phyloP scores from a whole-genome alignment of 2,113 vertebrate species.

The Cochlearius cochlearius region DNA sequence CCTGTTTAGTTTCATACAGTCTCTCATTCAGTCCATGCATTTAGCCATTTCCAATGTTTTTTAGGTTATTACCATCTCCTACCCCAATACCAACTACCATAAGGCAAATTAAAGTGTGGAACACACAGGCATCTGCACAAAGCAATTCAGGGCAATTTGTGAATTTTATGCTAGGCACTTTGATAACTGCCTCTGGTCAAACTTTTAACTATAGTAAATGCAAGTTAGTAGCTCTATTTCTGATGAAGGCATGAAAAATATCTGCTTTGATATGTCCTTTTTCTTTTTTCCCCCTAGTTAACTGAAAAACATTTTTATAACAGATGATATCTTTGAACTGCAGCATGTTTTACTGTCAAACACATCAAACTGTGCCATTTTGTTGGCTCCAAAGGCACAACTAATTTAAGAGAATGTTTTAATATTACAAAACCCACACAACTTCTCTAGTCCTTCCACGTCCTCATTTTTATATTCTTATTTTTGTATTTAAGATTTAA shows the following conservation, averaged over 20 bases:
- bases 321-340: constrained; percentile 44
- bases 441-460: background rate
- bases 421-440: background rate
- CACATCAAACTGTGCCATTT: constrained; percentile 21
- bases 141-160: background rate
- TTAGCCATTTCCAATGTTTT: background rate
- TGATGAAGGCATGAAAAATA: background rate
- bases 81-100: background rate
- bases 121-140: background rate
- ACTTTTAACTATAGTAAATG: background rate
- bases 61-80: background rate
- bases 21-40: background rate
- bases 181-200: background rate
- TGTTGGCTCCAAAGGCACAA: background rate
- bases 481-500: background rate
- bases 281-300: background rate
- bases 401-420: constrained; percentile 16
- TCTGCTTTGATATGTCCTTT: background rate
- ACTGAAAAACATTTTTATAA: background rate
- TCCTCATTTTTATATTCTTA: background rate
- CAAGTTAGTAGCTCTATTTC: background rate
- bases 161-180: background rate
- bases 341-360: constrained; percentile 50
- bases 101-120: background rate
- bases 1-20: background rate